These are phyloP conservation scores for Strix aluco DNA, from an alignment of 2,113 vertebrate genomes.

Conservation along the genomic window DNA sequence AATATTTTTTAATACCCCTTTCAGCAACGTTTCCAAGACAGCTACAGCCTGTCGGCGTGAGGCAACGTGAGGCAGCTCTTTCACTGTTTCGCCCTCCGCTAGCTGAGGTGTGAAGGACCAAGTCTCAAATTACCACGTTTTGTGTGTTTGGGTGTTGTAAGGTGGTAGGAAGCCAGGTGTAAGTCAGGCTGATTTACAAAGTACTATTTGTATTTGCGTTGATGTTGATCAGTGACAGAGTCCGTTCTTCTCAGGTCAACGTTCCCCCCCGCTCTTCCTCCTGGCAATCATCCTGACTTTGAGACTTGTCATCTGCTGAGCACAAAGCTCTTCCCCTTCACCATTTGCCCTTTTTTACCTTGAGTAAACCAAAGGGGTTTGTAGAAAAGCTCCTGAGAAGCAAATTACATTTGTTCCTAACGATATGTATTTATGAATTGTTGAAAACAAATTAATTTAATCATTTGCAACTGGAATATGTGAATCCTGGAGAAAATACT, in stretches of 20 bases:
- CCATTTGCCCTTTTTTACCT: not conserved
- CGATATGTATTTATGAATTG: not conserved
- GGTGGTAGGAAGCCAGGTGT: not conserved
- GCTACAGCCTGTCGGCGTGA: not conserved
- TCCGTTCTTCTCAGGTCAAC: not conserved
- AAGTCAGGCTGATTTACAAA: not conserved
- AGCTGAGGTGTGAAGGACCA: not conserved
- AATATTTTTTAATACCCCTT: not conserved
- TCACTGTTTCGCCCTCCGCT: not conserved
- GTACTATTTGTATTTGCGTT: not conserved
- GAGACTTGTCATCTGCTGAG: not conserved
- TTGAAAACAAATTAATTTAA: not conserved
- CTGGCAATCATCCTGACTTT: not conserved
- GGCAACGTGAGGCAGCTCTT: rapidly evolving
- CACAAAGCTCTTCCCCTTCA: not conserved
- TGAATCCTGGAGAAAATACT: not conserved
- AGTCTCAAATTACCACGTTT: rapidly evolving
- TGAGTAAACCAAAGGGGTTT: not conserved
- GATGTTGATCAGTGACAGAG: no score
- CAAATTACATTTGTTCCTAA: not conserved
- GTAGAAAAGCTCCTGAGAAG: not conserved
- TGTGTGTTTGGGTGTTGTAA: not conserved
- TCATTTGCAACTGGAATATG: not conserved
- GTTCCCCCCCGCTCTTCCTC: not conserved
- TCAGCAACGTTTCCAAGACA: not conserved